Evolutionary conservation across 1,140 invertebrate species (phyloP), one percentile per base, ranked within the genome.

Genomic region (Marisa cornuarietis): DNA sequence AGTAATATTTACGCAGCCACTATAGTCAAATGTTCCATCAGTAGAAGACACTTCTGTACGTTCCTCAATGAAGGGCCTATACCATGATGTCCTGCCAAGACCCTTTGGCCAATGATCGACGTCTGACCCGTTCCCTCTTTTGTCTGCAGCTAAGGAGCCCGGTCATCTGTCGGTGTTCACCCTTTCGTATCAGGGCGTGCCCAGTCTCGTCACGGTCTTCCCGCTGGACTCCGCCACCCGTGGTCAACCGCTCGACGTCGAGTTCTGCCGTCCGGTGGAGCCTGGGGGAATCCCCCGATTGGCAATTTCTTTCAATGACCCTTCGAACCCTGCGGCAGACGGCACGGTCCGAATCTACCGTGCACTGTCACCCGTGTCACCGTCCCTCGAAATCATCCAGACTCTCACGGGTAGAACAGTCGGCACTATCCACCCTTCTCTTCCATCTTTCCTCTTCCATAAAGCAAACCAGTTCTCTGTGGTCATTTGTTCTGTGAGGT

Each of bases 181-280:
- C 31, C 49, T 80, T 62, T 18, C 22, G 14, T 31, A 69, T 49
- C 63, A 80, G 63, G 79, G 73, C 8, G 69, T 65, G 3, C 79
- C 73, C 20, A 31, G 11, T 20, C 49, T 26, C 7, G 24, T 76
- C 61, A 42, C 63, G 42, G 79, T 68, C 49, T 22, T 54, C 62
- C 51, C 1, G 8, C 75, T 80, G 63, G 63, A 49, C 79, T 24
- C 63, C 4, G 66, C 49, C 58, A 22, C 61, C 16, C 31, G 68
- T 16, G 79, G 79, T 16, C 54, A 69, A 26, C 79, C 79, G n/a
- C 73, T 80, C 49, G 79, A 80, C 73, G 51, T 80, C 26, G 79
- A 80, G 79, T 58, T 80, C 63, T 80, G 79, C 73, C n/a, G 31
- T 7, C 73, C 79, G 5, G 7, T 5, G 16, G 65, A 14, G 42